phyloP scores from a whole-genome alignment of 2,113 vertebrate species.

The Phyllostomus discolor region DNA sequence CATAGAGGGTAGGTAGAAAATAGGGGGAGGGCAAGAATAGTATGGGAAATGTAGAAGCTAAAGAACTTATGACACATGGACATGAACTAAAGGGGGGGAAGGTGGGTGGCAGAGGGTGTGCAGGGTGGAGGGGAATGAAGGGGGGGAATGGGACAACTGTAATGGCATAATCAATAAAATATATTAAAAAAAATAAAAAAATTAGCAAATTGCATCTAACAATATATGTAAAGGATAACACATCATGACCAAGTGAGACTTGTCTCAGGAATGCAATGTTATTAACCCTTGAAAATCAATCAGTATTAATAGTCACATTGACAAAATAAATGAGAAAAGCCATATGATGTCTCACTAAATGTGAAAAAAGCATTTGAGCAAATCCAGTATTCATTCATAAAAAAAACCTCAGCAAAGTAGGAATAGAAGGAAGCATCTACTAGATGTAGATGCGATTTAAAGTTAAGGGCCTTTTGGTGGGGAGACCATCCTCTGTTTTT shows the following conservation, averaged over 20 bases:
- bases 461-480: background rate
- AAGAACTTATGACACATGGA: too few species aligned
- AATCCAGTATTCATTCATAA: background rate
- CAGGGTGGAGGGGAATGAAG: too few species aligned
- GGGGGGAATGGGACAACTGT: too few species aligned
- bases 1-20: too few species aligned
- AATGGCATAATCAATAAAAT: too few species aligned
- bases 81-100: too few species aligned
- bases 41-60: too few species aligned
- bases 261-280: background rate
- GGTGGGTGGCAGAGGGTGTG: too few species aligned
- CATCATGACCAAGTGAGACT: background rate
- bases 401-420: background rate
- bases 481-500: background rate
- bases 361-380: background rate
- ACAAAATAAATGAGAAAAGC: background rate
- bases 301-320: background rate
- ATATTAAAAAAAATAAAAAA: background rate
- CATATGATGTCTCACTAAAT: background rate
- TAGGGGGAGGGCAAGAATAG: too few species aligned
- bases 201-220: background rate
- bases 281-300: background rate
- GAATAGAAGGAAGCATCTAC: background rate
- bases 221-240: background rate
- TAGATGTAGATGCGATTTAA: background rate